These are phyloP conservation scores for Steinernema khuongi DNA, from an alignment of 1,140 invertebrate genomes.

Conservation along the genomic window DNA sequence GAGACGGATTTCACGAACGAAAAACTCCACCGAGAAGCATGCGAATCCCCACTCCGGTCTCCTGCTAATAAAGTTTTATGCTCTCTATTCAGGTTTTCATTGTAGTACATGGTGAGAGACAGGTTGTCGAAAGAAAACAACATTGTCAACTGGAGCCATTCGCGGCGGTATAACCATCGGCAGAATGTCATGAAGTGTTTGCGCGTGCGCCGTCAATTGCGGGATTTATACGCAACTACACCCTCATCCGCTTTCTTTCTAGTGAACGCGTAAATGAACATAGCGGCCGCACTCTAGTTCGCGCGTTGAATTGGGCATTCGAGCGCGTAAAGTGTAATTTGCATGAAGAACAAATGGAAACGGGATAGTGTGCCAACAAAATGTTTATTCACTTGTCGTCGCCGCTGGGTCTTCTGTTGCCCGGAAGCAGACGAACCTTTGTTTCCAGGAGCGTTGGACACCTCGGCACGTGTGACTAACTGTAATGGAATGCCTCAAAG, in stretches of 20 bases:
- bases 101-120: background rate
- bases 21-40: background rate
- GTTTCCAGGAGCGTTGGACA: too few relatives aligned
- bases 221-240: background rate
- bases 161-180: background rate
- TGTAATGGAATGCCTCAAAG: too few relatives aligned
- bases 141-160: background rate
- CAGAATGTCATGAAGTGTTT: background rate
- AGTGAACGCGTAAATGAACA: too few relatives aligned
- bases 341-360: background rate
- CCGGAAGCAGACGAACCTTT: too few relatives aligned
- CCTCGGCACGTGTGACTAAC: too few relatives aligned
- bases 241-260: too few relatives aligned
- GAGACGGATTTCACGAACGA: background rate
- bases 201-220: background rate
- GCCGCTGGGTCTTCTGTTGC: too few relatives aligned
- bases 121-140: slow-evolving; percentile 3
- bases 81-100: background rate
- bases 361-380: too few relatives aligned
- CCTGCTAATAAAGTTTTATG: background rate
- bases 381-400: too few relatives aligned
- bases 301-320: background rate
- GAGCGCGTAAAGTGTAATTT: background rate
- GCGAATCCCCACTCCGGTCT: background rate
- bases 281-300: background rate